Conservation (phyloP, 2,113 vertebrate genomes). For the Salvelinus namaycush region DNA sequence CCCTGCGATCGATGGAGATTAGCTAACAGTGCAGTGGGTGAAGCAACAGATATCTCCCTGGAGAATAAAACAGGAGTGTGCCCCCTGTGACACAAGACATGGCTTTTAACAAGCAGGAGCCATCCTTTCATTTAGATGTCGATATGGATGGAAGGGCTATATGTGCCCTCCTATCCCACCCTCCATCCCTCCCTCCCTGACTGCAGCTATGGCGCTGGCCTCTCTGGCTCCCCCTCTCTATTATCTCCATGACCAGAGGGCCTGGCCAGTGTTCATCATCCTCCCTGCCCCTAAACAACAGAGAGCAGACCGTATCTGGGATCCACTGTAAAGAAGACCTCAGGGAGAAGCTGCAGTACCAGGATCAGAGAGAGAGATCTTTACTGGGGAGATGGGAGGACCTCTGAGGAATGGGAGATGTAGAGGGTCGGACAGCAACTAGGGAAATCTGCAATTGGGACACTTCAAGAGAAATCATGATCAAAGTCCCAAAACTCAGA, state of each 20-base stretch:
- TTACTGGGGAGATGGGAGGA: background rate
- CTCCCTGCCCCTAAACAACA: background rate
- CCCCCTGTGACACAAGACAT: slow-evolving; percentile 13
- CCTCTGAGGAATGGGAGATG: background rate
- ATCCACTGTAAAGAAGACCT: background rate
- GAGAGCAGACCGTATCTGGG: background rate
- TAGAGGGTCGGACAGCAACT: background rate
- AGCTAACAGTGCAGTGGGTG: slow-evolving; percentile 21
- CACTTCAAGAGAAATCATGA: slow-evolving; percentile 18
- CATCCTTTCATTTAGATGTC: slow-evolving; percentile 14
- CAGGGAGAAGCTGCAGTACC: background rate
- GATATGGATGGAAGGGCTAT: slow-evolving; percentile 1
- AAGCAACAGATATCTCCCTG: slow-evolving; percentile 15
- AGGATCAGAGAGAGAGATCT: background rate
- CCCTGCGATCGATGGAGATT: slow-evolving; percentile 38
- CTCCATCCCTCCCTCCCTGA: background rate
- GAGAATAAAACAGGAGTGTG: slow-evolving; percentile 19
- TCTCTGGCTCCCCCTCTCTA: background rate
- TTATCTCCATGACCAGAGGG: slow-evolving; percentile 8
- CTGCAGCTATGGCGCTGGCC: slow-evolving; percentile 4
- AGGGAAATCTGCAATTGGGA: background rate
- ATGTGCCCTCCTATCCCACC: background rate
- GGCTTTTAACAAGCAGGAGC: slow-evolving; percentile 30
- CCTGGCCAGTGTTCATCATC: background rate
- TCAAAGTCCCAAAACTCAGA: slow-evolving; percentile 11